Base-by-base conservation (phyloP, 2,888 invertebrate species). In the Hyalella azteca region DNA sequence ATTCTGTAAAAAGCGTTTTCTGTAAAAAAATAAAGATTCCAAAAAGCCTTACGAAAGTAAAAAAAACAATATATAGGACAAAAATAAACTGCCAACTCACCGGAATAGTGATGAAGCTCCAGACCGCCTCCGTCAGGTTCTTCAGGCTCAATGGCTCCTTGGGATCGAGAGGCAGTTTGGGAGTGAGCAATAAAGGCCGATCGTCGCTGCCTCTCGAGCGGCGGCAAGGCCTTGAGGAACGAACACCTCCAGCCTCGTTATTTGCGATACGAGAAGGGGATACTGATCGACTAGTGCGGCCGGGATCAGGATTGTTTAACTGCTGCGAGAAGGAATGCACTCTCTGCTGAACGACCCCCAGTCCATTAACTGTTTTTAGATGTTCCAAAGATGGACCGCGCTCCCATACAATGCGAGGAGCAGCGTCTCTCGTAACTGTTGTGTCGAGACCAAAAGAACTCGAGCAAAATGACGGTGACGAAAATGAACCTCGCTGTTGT, bases 81-180 rank as follows among this genome's bases (percentile, higher is more conserved):
- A n/a, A n/a, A n/a, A n/a, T n/a, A n/a, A n/a, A n/a, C 22, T 13
- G 29, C 36, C 2, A 13, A 80, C 83, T 83, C 39, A 83, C 83
- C 13, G 83, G 81, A 15, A 81, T 81, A 9, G 83, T 83, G 49
- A 83, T 81, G 79, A 83, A 83, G 60, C 73, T 78, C 83, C 83
- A 83, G 32, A 83, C 83, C 3, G 83, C 83, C 75, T 83, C 83
- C 22, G 83, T 81, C 39, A 83, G 77, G 45, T 78, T 77, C 50
- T 81, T 81, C 11, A 83, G 73, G n/a, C 81, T 81, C 32, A 83
- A 78, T 13, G 83, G 79, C 66, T 73, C 75, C 45, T 80, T 78
- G 39, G 78, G 79, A 78, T 83, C 81, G 11, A 79, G 81, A 3
- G 78, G 76, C 60, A 77, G 78, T 0, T 80, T 73, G 5, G 80